These are phyloP conservation scores for Coptodon rendalli DNA, from an alignment of 2,113 vertebrate genomes.

Conservation along the genomic window DNA sequence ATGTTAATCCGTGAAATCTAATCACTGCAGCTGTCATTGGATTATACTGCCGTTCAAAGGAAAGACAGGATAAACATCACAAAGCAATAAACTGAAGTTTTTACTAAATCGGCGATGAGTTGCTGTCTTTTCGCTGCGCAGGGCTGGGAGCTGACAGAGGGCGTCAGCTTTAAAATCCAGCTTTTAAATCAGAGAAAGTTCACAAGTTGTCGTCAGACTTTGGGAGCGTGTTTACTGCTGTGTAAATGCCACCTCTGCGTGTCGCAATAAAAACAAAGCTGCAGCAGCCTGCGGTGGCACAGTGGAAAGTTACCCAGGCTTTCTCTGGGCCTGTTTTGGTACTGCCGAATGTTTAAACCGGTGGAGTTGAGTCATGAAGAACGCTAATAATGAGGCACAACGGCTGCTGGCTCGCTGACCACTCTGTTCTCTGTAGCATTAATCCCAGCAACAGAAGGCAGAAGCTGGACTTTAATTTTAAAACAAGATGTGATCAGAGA, in stretches of 20 bases:
- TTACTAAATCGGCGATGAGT: not conserved
- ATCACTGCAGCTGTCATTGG: not conserved
- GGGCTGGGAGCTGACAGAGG: not conserved
- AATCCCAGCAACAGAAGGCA: not conserved
- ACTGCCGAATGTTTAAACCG: not conserved
- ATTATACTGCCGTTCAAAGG: not conserved
- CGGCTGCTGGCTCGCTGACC: not conserved
- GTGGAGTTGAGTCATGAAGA: not conserved
- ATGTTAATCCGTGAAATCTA: not conserved
- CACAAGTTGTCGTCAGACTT: not conserved
- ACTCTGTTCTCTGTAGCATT: not conserved
- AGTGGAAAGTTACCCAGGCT: conserved; percentile 29
- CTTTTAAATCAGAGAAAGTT: not conserved
- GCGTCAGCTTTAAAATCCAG: not conserved
- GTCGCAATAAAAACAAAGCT: conserved; percentile 29
- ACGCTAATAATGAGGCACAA: conserved; percentile 23
- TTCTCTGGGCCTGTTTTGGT: not conserved
- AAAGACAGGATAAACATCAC: not conserved
- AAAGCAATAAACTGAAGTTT: not conserved
- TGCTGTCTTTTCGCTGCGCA: not conserved
- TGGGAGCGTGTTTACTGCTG: conserved; percentile 16
- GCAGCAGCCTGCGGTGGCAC: conserved; percentile 29
- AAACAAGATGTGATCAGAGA: not conserved
- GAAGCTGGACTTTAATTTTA: not conserved
- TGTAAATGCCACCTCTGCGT: conserved; percentile 44